Evolutionary conservation across 2,797 vertebrate genomes (phyloP).

Genomic region (Helicolenus hilgendorfi): DNA sequence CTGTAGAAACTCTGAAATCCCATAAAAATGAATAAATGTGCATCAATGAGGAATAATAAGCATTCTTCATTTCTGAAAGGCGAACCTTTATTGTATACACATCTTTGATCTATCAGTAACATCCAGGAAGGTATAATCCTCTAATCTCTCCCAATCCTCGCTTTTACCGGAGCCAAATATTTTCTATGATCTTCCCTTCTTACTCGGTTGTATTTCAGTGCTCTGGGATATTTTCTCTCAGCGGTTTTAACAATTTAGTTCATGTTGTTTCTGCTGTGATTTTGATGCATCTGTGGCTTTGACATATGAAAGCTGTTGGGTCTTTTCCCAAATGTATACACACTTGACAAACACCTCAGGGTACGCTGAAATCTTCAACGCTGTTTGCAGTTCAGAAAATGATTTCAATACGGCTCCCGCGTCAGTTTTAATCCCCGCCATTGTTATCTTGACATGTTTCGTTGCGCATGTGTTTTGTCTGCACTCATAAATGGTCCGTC

Average conservation of each 20-base stretch:
- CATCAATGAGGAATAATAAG: slow-evolving; percentile 40
- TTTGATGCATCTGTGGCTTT: slow-evolving; percentile 55
- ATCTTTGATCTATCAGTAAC: slow-evolving; percentile 69
- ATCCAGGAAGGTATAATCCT: slow-evolving; percentile 73
- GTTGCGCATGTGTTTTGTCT: slow-evolving; percentile 1
- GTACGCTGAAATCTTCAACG: neutral
- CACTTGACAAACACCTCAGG: slow-evolving; percentile 49
- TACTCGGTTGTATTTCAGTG: slow-evolving; percentile 26
- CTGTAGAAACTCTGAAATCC: slow-evolving; percentile 32
- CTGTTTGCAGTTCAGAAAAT: slow-evolving; percentile 24
- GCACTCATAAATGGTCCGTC: neutral
- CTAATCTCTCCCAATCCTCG: slow-evolving; percentile 59
- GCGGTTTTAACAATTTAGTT: slow-evolving; percentile 49
- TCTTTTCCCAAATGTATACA: slow-evolving; percentile 36
- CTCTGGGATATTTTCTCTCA: slow-evolving; percentile 4
- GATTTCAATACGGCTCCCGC: slow-evolving; percentile 9
- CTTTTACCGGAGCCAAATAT: slow-evolving; percentile 49
- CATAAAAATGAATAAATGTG: slow-evolving; percentile 28
- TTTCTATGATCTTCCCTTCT: slow-evolving; percentile 53
- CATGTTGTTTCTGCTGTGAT: slow-evolving; percentile 38
- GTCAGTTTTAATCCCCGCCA: slow-evolving; percentile 43
- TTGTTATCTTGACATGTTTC: slow-evolving; percentile 38
- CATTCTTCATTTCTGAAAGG: slow-evolving; percentile 39
- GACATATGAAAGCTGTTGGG: slow-evolving; percentile 53
- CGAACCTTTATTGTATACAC: slow-evolving; percentile 48